Base-by-base conservation (phyloP, 2,797 vertebrate species). In the Gymnothorax reevesii region DNA sequence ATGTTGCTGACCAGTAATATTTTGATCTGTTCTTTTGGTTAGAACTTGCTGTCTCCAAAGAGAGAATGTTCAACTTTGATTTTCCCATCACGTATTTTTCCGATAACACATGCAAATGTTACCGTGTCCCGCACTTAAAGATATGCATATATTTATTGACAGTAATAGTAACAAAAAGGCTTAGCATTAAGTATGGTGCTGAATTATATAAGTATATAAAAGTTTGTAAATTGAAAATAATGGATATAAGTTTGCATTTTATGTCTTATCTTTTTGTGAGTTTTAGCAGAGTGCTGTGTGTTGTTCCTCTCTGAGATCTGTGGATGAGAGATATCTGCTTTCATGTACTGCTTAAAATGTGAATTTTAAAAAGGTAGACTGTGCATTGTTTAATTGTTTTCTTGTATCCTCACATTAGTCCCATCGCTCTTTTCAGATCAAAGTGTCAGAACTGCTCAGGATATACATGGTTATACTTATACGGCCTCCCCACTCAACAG, bases 121-220 rank as follows among this genome's bases (percentile, higher is more conserved):
- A 89, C 91, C 91, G 89, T 88, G 88, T 93, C 91, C 91, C 91
- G 92, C 82, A 87, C 84, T 73, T 91, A 85, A 90, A 91, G 88
- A 91, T 92, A 94, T 92, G 93, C 92, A 94, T 95, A 92, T 95
- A 95, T 95, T 94, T 92, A 91, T 94, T 90, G 93, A 95, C 93
- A 95, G 60, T 82, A 80, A 87, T 69, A 83, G 54, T 83, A 79
- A 17, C 49, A 87, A 84, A 49, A 73, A 82, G 85, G 75, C 59
- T 20, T 83, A 89, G 87, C 82, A 94, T 94, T 92, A 94, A 95
- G 92, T 92, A 95, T 96, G 96, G 96, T 97, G 96, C 96, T 97
- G 93, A 96, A 93, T 93, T 96, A 94, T 90, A 91, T 91, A 86
- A 90, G 89, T 88, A 91, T 77, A 73, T 91, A 91, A 92, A 95